Conservation (phyloP, 2,113 vertebrate genomes). For the Rhabdomys dilectus region DNA sequence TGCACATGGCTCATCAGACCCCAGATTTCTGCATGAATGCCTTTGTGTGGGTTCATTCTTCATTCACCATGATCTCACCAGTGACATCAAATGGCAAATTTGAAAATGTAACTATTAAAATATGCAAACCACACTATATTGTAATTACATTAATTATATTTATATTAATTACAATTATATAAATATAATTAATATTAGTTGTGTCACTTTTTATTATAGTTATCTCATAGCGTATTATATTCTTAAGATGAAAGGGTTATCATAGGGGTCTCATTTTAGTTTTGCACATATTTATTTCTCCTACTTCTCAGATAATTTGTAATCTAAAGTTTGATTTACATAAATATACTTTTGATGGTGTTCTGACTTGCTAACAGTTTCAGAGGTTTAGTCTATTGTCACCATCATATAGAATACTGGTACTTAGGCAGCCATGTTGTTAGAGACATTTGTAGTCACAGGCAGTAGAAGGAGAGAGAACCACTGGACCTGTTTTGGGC, state of each 20-base stretch:
- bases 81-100: not conserved
- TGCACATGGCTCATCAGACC: not conserved
- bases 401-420: too few relatives aligned
- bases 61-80: not conserved
- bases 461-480: not conserved
- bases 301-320: not conserved
- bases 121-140: not conserved
- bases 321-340: not conserved
- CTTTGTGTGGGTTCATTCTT: not conserved
- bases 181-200: not conserved
- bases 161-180: not conserved
- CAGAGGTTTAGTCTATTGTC: not conserved
- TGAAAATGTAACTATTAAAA: not conserved
- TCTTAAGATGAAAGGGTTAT: not conserved
- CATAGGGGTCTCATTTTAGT: not conserved
- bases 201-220: not conserved
- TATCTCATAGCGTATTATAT: not conserved
- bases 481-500: not conserved
- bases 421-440: not conserved
- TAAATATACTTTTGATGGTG: not conserved
- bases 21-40: too few relatives aligned
- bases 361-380: not conserved
- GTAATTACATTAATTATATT: not conserved
- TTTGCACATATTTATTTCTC: not conserved
- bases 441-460: not conserved